A percentile compares a stretch with the other conserved stretches of the same genome.
Evolutionary conservation across 2,113 vertebrate species (phyloP).

Genomic region (Tragelaphus buxtoni): DNA sequence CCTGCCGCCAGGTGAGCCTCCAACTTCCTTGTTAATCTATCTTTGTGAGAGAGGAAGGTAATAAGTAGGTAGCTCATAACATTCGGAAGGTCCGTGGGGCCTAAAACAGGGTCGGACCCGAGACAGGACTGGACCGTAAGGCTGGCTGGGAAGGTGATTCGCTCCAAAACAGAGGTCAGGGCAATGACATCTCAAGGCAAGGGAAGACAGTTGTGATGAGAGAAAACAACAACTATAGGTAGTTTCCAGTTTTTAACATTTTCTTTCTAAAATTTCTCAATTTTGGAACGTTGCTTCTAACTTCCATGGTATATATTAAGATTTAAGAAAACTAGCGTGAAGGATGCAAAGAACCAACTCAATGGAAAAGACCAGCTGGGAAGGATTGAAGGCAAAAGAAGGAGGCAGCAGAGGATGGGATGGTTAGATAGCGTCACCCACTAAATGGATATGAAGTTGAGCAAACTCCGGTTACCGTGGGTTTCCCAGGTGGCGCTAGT

Average conservation of each 20-base stretch:
- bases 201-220: neutral
- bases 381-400: neutral
- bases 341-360: neutral
- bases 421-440: neutral
- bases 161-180: neutral
- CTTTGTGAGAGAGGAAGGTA: neutral
- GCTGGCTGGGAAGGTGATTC: neutral
- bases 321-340: neutral
- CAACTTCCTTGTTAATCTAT: fast-evolving
- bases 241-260: neutral
- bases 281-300: neutral
- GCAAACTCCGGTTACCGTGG: neutral
- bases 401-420: neutral
- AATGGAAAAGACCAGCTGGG: neutral
- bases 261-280: neutral
- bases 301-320: neutral
- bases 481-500: neutral
- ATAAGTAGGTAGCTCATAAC: neutral
- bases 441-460: neutral
- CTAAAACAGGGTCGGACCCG: neutral
- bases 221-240: neutral
- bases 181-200: neutral
- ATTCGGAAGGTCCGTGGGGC: neutral
- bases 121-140: neutral
- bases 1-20: slow-evolving; percentile 74